Percentiles rank a stretch among this genome's conserved stretches.
Conservation (phyloP, 2,797 vertebrate species). For the Myotis pilosus region DNA sequence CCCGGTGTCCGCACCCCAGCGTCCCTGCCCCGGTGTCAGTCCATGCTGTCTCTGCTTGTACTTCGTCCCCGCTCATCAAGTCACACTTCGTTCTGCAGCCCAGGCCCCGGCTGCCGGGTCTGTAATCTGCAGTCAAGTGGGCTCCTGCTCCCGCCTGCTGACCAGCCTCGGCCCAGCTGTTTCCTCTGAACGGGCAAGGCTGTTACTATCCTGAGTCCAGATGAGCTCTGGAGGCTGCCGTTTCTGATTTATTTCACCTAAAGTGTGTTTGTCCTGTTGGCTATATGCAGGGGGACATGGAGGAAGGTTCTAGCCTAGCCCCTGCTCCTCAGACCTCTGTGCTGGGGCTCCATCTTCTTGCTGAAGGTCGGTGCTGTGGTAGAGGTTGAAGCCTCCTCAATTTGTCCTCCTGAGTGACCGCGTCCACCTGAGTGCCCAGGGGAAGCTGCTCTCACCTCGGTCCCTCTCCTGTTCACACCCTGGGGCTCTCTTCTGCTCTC, state of each 20-base stretch:
- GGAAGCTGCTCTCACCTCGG: no score
- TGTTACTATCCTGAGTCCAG: neutral
- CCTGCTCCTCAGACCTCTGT: neutral
- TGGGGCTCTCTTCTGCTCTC: no score
- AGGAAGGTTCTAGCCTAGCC: neutral
- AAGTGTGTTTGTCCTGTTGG: neutral
- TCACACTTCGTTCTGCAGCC: neutral
- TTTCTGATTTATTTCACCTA: neutral
- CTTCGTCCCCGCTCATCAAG: neutral
- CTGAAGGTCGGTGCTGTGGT: neutral
- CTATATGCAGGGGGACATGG: neutral
- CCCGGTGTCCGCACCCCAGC: rapidly evolving
- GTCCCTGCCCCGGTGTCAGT: neutral
- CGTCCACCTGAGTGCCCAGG: no score
- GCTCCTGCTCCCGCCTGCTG: neutral
- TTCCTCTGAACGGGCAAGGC: neutral
- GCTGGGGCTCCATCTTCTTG: neutral
- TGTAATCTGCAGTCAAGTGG: neutral
- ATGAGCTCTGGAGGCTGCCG: neutral
- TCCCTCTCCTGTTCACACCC: no score
- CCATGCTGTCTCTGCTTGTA: neutral
- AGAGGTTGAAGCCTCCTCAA: neutral
- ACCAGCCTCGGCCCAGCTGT: neutral
- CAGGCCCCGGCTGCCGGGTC: neutral
- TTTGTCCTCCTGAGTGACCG: neutral